Conservation (phyloP, 2,113 vertebrate genomes). For the Pionites leucogaster region DNA sequence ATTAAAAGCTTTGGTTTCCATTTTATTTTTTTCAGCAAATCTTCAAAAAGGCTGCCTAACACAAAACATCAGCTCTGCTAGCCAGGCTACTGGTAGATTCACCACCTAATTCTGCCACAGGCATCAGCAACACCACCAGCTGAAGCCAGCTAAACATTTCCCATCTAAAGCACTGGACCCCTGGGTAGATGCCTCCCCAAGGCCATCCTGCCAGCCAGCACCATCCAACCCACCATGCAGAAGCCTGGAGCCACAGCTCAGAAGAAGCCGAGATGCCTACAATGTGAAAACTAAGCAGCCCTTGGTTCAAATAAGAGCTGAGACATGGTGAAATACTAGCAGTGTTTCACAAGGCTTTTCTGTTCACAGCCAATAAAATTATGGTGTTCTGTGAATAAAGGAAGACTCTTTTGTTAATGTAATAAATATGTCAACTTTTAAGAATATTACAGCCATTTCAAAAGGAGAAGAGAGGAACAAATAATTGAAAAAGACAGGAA, state of each 20-base stretch:
- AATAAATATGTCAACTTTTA: neutral
- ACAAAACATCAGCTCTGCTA: neutral
- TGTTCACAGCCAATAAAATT: neutral
- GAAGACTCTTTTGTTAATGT: neutral
- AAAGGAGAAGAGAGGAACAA: neutral
- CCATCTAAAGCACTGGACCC: neutral
- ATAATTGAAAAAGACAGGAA: neutral
- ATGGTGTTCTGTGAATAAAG: neutral
- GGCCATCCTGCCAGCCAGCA: neutral
- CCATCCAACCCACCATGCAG: neutral
- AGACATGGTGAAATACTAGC: neutral
- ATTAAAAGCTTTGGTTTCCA: neutral
- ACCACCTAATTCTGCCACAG: neutral
- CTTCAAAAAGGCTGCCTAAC: neutral
- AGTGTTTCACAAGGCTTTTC: neutral
- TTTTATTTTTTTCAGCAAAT: neutral
- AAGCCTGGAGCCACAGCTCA: neutral
- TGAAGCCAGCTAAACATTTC: neutral
- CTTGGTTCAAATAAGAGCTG: neutral
- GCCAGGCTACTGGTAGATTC: neutral
- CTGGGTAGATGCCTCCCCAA: rapidly evolving
- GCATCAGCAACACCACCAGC: neutral
- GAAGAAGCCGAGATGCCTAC: neutral
- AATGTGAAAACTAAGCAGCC: neutral
- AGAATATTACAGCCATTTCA: neutral